Percentiles rank a stretch among this genome's conserved stretches.
Conservation (phyloP, 2,797 vertebrate genomes). For the Erpetoichthys calabaricus region DNA sequence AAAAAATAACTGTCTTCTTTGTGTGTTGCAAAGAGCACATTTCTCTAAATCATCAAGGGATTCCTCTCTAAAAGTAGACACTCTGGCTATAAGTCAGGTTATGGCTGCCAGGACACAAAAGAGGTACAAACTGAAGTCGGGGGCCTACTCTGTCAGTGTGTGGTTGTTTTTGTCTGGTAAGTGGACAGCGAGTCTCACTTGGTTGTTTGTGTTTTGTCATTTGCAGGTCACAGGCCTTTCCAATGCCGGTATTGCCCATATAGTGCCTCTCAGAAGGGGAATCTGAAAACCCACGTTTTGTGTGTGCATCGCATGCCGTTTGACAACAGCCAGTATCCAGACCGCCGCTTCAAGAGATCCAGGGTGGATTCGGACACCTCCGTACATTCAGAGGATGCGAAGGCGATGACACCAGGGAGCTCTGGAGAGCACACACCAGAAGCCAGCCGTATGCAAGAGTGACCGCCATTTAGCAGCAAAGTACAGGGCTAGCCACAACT, state of each 20-base stretch:
- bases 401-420: conserved; percentile 24
- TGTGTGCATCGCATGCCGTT: conserved; percentile 91
- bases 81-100: too few relatives aligned
- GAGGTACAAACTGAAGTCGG: too few relatives aligned
- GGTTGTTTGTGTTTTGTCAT: conserved; percentile 2
- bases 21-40: too few relatives aligned
- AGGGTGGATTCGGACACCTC: conserved; percentile 50
- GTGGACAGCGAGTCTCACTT: too few relatives aligned
- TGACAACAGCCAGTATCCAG: conserved; percentile 88
- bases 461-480: conserved; percentile 21
- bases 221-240: conserved; percentile 69
- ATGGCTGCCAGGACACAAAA: too few relatives aligned
- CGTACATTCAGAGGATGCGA: conserved; percentile 48
- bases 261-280: conserved; percentile 90
- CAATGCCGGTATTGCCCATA: conserved; percentile 82
- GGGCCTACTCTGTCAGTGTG: too few relatives aligned
- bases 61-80: too few relatives aligned
- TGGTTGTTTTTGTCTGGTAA: too few relatives aligned
- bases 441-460: conserved; percentile 34
- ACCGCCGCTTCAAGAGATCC: conserved; percentile 83
- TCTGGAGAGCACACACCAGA: conserved; percentile 36
- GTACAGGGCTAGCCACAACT: conserved; percentile 22
- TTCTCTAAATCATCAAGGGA: too few relatives aligned
- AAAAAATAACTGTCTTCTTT: too few relatives aligned
- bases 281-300: conserved; percentile 86